phyloP scores from a whole-genome alignment of 2,113 vertebrate species.

The Campylomormyrus tamandua region DNA sequence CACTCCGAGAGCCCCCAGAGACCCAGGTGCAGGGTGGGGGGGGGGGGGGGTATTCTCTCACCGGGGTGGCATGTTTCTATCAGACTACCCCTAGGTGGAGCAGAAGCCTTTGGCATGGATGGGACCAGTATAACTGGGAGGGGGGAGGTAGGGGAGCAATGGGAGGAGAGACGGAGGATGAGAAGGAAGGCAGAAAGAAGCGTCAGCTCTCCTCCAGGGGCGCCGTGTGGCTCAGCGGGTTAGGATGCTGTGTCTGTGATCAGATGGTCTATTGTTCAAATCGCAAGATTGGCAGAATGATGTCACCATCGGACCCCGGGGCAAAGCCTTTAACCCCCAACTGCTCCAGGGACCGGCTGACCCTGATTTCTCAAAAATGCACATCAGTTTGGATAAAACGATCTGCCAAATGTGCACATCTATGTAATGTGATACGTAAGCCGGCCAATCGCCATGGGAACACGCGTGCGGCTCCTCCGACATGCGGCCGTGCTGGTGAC shows the following conservation, averaged over 20 bases:
- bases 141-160: neutral
- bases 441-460: constrained; percentile 20
- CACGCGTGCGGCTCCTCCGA: constrained; percentile 13
- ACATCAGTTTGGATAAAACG: neutral
- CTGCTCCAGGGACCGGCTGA: neutral
- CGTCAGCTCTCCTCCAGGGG: neutral
- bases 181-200: neutral
- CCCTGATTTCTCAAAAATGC: neutral
- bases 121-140: neutral
- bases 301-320: neutral
- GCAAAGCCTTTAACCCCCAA: neutral
- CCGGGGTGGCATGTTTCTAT: neutral
- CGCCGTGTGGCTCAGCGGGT: neutral
- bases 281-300: neutral
- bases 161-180: neutral
- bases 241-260: neutral
- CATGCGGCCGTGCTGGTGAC: neutral
- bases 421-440: neutral
- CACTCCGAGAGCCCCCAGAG: neutral
- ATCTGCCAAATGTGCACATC: neutral
- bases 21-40: neutral
- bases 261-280: neutral
- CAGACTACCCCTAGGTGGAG: neutral
- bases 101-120: neutral
- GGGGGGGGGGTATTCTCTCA: neutral